Percentiles rank a stretch among this genome's conserved stretches.
Evolutionary conservation across 2,888 invertebrate genomes (phyloP).

Genomic region (Strigamia maritima): DNA sequence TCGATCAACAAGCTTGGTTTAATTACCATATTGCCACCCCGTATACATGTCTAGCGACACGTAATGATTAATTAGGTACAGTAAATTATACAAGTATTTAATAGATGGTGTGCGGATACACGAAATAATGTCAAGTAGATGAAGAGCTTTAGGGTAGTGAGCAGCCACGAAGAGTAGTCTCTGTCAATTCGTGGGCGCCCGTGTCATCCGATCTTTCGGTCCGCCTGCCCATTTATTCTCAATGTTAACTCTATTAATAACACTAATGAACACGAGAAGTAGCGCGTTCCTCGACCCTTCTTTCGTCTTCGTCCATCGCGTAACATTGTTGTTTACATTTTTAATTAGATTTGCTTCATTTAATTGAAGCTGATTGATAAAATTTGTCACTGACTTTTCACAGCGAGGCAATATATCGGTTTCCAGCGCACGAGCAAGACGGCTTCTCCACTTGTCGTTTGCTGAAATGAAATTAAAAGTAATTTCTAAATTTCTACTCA

Average conservation of each 20-base stretch:
- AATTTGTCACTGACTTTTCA: constrained; percentile 37
- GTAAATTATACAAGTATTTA: constrained; percentile 11
- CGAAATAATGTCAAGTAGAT: constrained; percentile 17
- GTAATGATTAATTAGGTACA: constrained; percentile 18
- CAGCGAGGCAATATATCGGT: constrained; percentile 12
- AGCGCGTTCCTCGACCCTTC: constrained; percentile 6
- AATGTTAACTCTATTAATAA: constrained; percentile 37
- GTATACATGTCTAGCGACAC: not conserved
- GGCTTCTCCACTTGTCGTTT: not conserved
- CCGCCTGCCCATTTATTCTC: constrained; percentile 37
- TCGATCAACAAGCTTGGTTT: not conserved
- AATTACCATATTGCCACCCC: constrained; percentile 1
- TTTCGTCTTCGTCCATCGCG: constrained; percentile 27
- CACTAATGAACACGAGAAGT: constrained; percentile 19
- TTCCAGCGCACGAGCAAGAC: not conserved
- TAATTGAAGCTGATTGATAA: constrained; percentile 38
- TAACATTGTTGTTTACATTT: constrained; percentile 33
- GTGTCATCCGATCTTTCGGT: constrained; percentile 28
- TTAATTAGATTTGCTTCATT: constrained; percentile 35
- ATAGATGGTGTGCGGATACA: not conserved
- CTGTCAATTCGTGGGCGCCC: constrained; percentile 3
- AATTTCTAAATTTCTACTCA: not conserved
- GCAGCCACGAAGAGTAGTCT: not conserved
- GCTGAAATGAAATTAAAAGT: constrained; percentile 1
- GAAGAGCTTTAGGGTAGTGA: not conserved